Base-by-base conservation (phyloP, 2,113 vertebrate genomes). In the Pseudonaja textilis region DNA sequence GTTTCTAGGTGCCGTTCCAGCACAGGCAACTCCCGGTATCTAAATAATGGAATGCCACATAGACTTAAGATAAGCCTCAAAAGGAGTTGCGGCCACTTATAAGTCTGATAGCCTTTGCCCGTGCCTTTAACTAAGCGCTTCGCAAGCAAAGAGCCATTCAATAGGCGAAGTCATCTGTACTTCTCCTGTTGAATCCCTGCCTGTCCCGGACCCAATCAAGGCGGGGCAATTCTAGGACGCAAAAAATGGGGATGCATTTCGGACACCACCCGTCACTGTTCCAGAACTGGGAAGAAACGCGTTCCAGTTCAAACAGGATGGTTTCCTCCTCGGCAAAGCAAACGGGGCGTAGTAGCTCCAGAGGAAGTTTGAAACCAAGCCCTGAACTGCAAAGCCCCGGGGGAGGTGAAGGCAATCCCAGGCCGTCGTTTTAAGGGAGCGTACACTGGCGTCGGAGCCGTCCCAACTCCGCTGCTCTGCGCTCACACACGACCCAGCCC, bases 311-410 rank as follows among this genome's bases (percentile, higher is more conserved):
- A 56, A 52, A 57, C 0, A 16, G 18, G 26, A 4, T 3, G 42
- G 56, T 39, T 92, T 85, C 92, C 69, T 90, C 88, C 69, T 81
- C 85, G 54, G 69, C 69, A 50, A 61, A 59, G 88, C 88, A 16
- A 89, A 89, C 25, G 1, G 69, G 74, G 69, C 55, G 23, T 1
- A 3, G 59, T 26, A 69, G 45, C 6, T 55, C 92, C 92, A 90
- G 87, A 74, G 50, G 4, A 50, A 39, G 69, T 89, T 86, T 61
- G 5, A 18, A 52, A 47, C 88, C 89, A 8, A 50, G 3, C 22
- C 6, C 14, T 42, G 0, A 52, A 23, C 64, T 42, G 39, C 16
- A 22, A 11, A 11, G 22, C 3, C 54, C 52, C 34, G 6, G 26
- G 39, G 47, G 45, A n/a, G n/a, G 6, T 16, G 57, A 55, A 34